Conservation (phyloP, 2,888 invertebrate genomes). For the Quadroppia sp. region DNA sequence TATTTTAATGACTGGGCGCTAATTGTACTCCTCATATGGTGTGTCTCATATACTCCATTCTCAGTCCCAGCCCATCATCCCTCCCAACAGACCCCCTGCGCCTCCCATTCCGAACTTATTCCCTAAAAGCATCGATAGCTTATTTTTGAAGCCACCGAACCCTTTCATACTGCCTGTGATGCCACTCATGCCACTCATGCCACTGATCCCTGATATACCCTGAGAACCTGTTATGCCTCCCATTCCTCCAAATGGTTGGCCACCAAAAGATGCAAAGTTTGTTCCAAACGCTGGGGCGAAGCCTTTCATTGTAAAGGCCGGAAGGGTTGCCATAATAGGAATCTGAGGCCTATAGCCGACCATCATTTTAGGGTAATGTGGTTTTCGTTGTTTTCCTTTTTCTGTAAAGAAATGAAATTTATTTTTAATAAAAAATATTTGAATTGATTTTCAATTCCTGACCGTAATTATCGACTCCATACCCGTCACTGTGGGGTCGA, state of each 20-base stretch:
- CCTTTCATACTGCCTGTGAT: conserved; percentile 12
- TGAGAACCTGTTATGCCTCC: neutral
- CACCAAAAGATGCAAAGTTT: conserved; percentile 14
- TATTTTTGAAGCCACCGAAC: conserved; percentile 24
- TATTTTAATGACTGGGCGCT: conserved; percentile 34
- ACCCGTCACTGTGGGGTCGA: neutral
- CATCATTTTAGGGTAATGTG: conserved; percentile 27
- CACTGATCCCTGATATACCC: neutral
- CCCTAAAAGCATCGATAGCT: conserved; percentile 22
- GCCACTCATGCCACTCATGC: conserved; percentile 5
- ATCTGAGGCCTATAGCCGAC: conserved; percentile 20
- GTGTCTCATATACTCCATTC: too few relatives aligned
- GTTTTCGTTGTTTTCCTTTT: conserved; percentile 7
- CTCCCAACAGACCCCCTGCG: conserved; percentile 9
- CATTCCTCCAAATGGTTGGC: neutral
- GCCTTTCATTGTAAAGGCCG: conserved; percentile 23
- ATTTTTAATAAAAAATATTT: neutral
- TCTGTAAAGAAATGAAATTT: neutral
- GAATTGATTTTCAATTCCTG: neutral
- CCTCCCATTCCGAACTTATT: conserved; percentile 35
- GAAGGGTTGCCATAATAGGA: conserved; percentile 14
- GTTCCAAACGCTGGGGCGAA: conserved; percentile 3
- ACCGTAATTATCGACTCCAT: neutral
- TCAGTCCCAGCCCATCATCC: conserved; percentile 33
- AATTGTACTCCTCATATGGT: too few relatives aligned